Evolutionary conservation across 2,797 vertebrate genomes (phyloP).

Genomic region (Enteromius thamalakanensis): DNA sequence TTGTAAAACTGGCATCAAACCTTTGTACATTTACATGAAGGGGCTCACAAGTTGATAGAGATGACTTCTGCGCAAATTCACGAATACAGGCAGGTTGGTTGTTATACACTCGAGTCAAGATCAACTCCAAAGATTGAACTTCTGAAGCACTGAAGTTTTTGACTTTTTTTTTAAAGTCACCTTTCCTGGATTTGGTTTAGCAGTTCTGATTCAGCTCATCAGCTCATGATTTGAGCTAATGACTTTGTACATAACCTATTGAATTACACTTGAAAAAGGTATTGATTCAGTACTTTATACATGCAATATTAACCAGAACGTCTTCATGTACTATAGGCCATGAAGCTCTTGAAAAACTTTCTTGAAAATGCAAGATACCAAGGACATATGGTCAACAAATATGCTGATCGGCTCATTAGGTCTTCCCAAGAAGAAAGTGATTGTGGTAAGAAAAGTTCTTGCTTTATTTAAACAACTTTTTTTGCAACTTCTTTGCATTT

Average conservation of each 20-base stretch:
- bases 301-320: neutral
- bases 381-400: too few relatives aligned
- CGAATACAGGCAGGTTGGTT: neutral
- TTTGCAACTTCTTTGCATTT: neutral
- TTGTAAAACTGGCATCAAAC: neutral
- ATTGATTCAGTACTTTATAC: neutral
- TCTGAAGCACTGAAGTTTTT: neutral
- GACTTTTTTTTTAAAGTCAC: neutral
- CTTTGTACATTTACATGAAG: neutral
- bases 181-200: neutral
- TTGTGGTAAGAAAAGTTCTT: neutral
- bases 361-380: neutral
- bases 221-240: neutral
- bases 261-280: too few relatives aligned
- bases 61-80: neutral
- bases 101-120: neutral
- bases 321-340: neutral
- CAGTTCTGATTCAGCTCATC: neutral
- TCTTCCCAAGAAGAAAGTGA: neutral
- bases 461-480: neutral
- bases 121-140: neutral
- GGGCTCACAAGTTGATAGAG: neutral
- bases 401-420: neutral
- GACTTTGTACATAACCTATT: neutral
- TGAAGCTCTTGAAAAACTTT: neutral